Conservation (phyloP, 30 jellyfish, hydroid and myxozoan species). For the Aurelia coerulea region DNA sequence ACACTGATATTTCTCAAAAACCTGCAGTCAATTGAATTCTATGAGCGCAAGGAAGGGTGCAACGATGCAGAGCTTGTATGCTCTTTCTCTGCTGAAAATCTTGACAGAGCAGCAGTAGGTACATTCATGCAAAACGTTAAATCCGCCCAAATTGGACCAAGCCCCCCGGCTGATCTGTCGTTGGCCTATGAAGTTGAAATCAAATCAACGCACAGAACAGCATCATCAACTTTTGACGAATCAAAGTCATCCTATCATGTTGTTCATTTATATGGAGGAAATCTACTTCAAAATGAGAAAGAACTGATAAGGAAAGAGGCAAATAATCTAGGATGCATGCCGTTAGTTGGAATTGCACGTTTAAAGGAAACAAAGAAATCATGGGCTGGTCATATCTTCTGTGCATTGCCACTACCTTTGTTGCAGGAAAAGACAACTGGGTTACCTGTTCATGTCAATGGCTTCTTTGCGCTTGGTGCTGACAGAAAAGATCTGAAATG, state of each 20-base stretch:
- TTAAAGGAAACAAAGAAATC: neutral
- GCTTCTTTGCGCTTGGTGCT: slow-evolving; percentile 82
- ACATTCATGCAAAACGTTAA: neutral
- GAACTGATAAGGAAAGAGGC: slow-evolving; percentile 32
- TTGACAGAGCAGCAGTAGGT: neutral
- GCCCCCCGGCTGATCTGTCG: neutral
- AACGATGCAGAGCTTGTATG: slow-evolving; percentile 22
- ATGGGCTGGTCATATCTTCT: slow-evolving; percentile 87
- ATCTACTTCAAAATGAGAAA: slow-evolving; percentile 8
- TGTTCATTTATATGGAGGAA: slow-evolving; percentile 42
- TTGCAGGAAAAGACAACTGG: slow-evolving; percentile 60
- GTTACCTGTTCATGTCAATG: slow-evolving; percentile 87
- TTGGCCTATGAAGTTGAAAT: slow-evolving; percentile 20
- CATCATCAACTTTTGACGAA: neutral
- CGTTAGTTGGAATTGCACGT: slow-evolving; percentile 72
- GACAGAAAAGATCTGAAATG: slow-evolving; percentile 88
- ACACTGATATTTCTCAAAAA: slow-evolving; percentile 67
- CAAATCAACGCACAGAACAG: neutral
- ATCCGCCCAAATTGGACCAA: neutral
- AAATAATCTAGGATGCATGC: slow-evolving; percentile 47
- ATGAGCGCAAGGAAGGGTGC: slow-evolving; percentile 19
- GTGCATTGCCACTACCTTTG: slow-evolving; percentile 82
- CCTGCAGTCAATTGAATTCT: slow-evolving; percentile 52
- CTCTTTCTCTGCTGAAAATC: slow-evolving; percentile 26
- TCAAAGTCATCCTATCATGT: neutral